These are phyloP conservation scores for Axinella damicornis DNA, from an alignment of 37 sponge, comb jelly and placozoan species.

Conservation along the genomic window DNA sequence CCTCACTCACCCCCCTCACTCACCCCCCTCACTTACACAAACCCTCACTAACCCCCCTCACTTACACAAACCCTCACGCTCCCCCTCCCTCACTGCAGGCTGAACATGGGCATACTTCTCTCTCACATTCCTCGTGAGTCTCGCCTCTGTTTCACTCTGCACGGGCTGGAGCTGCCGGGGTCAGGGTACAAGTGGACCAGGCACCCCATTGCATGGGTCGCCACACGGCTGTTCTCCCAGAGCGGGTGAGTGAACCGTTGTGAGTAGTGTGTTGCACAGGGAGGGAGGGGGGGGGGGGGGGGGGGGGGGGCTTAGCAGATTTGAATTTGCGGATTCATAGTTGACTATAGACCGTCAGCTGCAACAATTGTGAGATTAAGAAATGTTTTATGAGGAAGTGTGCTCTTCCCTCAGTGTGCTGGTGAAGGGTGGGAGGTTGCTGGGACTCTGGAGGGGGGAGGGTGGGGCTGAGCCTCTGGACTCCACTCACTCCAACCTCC, in stretches of 20 bases:
- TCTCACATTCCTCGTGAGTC: conserved; percentile 46
- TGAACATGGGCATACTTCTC: conserved; percentile 36
- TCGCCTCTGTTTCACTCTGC: conserved; percentile 61
- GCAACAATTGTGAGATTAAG: too few species aligned
- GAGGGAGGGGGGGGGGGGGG: too few species aligned
- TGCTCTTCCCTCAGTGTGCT: conserved; percentile 23
- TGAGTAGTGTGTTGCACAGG: too few species aligned
- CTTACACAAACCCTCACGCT: background rate
- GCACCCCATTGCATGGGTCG: conserved; percentile 55
- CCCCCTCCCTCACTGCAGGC: conserved; percentile 22
- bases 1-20: too few species aligned
- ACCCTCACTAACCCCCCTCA: background rate
- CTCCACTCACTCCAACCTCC: conserved; percentile 30
- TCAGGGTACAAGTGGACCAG: conserved; percentile 11
- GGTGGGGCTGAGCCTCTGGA: conserved; percentile 53
- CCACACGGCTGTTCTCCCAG: conserved; percentile 29
- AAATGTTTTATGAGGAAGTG: too few species aligned
- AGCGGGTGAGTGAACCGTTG: conserved; percentile 21
- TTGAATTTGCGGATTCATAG: background rate
- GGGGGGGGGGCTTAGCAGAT: too few species aligned
- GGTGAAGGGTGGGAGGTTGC: conserved; percentile 32
- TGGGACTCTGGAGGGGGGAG: conserved; percentile 66
- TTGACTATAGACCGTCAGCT: background rate
- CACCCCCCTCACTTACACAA: background rate
- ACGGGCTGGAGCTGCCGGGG: conserved; percentile 47